Percentiles rank a stretch among this genome's conserved stretches.
Evolutionary conservation across 2,888 invertebrate genomes (phyloP).

Genomic region (Diploptera punctata): DNA sequence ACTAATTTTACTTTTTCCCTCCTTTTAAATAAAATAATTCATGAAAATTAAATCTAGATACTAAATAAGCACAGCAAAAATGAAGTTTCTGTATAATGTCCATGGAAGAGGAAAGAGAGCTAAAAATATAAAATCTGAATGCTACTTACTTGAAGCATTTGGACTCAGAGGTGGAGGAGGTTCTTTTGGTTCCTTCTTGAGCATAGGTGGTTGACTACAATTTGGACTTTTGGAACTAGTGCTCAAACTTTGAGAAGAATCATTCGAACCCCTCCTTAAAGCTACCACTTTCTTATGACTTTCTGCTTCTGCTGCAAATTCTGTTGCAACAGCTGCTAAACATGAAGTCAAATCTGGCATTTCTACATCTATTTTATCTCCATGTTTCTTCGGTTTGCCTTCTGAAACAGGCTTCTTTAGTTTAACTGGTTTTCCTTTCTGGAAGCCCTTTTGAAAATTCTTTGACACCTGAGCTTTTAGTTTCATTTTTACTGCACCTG

Average conservation of each 20-base stretch:
- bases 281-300: slow-evolving; percentile 7
- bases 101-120: too few species aligned
- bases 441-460: slow-evolving; percentile 39
- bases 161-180: slow-evolving; percentile 39
- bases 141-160: slow-evolving; percentile 43
- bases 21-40: too few species aligned
- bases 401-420: slow-evolving; percentile 9
- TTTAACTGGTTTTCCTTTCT: slow-evolving; percentile 29
- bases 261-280: slow-evolving; percentile 17
- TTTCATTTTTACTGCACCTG: slow-evolving; percentile 38
- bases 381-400: slow-evolving; percentile 25
- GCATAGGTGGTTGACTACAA: neutral
- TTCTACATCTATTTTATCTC: slow-evolving; percentile 46
- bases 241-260: slow-evolving; percentile 13
- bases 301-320: slow-evolving; percentile 50
- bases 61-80: too few species aligned
- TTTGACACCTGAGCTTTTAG: slow-evolving; percentile 43
- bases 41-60: too few species aligned
- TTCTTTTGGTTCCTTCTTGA: slow-evolving; percentile 31
- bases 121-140: too few species aligned
- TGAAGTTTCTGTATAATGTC: too few species aligned
- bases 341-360: slow-evolving; percentile 51
- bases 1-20: too few species aligned
- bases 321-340: slow-evolving; percentile 53
- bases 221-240: slow-evolving; percentile 24